phyloP scores from a whole-genome alignment of 2,113 vertebrate species.

The Otis tarda region DNA sequence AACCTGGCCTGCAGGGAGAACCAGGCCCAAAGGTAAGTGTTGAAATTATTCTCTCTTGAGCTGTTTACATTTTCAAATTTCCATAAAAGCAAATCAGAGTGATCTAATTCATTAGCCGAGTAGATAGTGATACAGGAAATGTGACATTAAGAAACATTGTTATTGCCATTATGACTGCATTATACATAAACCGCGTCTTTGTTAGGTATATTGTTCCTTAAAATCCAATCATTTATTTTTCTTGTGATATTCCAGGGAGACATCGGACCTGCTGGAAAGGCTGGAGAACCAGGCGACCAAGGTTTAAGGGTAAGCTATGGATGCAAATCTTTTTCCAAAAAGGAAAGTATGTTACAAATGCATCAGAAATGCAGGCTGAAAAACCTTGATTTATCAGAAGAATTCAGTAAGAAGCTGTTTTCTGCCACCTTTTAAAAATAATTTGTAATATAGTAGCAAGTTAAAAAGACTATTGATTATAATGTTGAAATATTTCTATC shows the following conservation, averaged over 20 bases:
- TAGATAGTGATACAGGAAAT: background rate
- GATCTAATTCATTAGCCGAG: background rate
- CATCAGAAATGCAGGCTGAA: background rate
- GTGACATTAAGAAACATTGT: background rate
- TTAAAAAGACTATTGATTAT: background rate
- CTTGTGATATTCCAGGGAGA: slow-evolving; percentile 79
- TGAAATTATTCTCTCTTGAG: background rate
- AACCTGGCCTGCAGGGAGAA: slow-evolving; percentile 87
- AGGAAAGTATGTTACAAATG: background rate
- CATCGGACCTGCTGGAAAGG: slow-evolving; percentile 75
- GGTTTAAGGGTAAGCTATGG: slow-evolving; percentile 83
- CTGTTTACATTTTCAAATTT: background rate
- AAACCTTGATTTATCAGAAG: background rate
- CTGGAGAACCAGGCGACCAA: slow-evolving; percentile 83
- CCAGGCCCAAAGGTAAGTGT: slow-evolving; percentile 84
- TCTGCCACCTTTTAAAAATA: background rate
- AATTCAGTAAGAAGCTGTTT: background rate
- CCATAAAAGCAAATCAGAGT: background rate
- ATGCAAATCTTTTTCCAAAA: background rate
- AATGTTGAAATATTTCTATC: background rate
- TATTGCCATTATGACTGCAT: background rate
- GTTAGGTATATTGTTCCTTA: background rate
- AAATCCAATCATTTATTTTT: background rate
- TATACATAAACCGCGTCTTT: background rate
- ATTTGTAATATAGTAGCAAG: background rate